phyloP scores from a whole-genome alignment of 1,140 invertebrate species.

The Condylostylus longicornis region DNA sequence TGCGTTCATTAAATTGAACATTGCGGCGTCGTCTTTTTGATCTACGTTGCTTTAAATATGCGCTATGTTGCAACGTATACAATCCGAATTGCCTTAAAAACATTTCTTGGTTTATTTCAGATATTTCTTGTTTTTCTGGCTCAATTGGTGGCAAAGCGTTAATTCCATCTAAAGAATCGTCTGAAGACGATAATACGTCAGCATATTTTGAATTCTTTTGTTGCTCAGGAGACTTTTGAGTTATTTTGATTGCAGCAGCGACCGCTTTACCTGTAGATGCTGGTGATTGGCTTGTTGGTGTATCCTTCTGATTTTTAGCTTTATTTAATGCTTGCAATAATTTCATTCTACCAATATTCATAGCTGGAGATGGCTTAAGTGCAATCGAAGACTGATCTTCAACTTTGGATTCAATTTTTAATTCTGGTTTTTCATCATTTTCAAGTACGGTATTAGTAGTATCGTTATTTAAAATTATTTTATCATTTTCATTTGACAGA shows the following conservation, averaged over 20 bases:
- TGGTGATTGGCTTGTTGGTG: constrained; percentile 2
- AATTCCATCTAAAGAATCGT: constrained; percentile 15
- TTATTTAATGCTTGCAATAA: constrained; percentile 22
- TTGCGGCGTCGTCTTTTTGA: constrained; percentile 28
- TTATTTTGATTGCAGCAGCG: not conserved
- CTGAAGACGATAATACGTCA: constrained; percentile 19
- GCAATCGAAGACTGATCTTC: too few relatives aligned
- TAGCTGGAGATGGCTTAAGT: not conserved
- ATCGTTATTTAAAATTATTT: too few relatives aligned
- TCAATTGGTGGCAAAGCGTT: constrained; percentile 14
- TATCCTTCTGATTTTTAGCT: constrained; percentile 7
- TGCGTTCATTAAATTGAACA: constrained; percentile 23
- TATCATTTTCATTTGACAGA: too few relatives aligned
- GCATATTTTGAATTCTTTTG: constrained; percentile 4
- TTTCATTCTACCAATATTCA: constrained; percentile 18
- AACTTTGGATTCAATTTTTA: not conserved
- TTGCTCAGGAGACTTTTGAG: constrained; percentile 2
- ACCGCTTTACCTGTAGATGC: constrained; percentile 1
- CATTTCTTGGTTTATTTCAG: constrained; percentile 18
- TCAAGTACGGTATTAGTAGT: too few relatives aligned
- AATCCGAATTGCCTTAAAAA: constrained; percentile 24
- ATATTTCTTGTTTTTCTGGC: constrained; percentile 11
- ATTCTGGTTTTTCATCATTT: not conserved
- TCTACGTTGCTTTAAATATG: constrained; percentile 22
- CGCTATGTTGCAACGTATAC: constrained; percentile 19